Evolutionary conservation across 2,888 invertebrate species (phyloP).

Genomic region (Branchellion lobata): DNA sequence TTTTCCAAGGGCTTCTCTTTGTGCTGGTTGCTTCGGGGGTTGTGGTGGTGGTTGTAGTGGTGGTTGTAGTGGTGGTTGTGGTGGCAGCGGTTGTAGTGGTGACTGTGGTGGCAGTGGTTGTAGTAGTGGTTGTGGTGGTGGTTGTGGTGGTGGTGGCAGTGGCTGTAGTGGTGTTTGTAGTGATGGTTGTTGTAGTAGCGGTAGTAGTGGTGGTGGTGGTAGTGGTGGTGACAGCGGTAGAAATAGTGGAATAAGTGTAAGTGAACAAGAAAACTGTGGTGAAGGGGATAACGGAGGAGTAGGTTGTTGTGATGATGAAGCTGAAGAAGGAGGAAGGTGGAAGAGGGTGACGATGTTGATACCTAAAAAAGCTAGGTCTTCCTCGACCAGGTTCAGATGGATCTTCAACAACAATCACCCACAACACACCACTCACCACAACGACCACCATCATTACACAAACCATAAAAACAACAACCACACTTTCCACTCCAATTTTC

Average conservation of each 20-base stretch:
- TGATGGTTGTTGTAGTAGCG: too few relatives aligned
- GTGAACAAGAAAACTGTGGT: background rate
- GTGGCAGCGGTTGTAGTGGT: background rate
- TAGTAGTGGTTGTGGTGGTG: background rate
- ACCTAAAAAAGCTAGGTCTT: background rate
- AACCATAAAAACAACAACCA: background rate
- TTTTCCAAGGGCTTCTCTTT: too few relatives aligned
- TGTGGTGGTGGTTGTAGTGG: too few relatives aligned
- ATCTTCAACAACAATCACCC: background rate
- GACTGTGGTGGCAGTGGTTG: too few relatives aligned
- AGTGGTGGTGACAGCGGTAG: background rate
- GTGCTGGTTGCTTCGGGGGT: too few relatives aligned
- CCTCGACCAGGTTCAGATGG: constrained; percentile 3
- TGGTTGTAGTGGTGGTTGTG: background rate
- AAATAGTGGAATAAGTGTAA: background rate
- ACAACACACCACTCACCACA: too few relatives aligned
- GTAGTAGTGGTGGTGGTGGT: too few relatives aligned
- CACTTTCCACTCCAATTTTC: background rate
- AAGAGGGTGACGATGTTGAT: background rate
- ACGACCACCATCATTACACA: too few relatives aligned
- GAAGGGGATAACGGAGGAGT: background rate
- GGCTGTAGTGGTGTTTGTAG: too few relatives aligned
- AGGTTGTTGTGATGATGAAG: too few relatives aligned
- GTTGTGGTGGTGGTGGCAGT: background rate
- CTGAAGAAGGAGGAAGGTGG: background rate